These are phyloP conservation scores for Drosophila monieri DNA, from an alignment of 2,888 invertebrate genomes.

Conservation along the genomic window DNA sequence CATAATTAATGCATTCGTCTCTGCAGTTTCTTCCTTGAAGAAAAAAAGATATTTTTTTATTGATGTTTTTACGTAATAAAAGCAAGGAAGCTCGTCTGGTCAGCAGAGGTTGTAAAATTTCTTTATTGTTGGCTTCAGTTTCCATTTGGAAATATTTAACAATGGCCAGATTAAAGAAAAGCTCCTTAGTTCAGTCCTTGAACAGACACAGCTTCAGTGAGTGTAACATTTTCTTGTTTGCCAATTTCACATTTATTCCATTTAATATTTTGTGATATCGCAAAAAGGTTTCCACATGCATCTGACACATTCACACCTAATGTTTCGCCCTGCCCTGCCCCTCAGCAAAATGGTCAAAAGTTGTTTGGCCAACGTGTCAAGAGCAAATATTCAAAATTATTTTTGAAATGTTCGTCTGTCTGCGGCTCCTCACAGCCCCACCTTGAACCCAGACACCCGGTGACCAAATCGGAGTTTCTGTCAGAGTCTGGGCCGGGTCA, in stretches of 20 bases:
- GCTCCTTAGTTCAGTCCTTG: conserved; percentile 36
- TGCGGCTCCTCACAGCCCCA: conserved; percentile 1
- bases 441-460: conserved; percentile 20
- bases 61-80: conserved; percentile 34
- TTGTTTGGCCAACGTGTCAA: conserved; percentile 70
- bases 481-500: conserved; percentile 14
- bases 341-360: conserved; percentile 26
- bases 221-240: conserved; percentile 56
- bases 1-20: conserved; percentile 66
- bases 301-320: conserved; percentile 77
- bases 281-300: conserved; percentile 61
- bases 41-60: conserved; percentile 17
- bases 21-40: conserved; percentile 1
- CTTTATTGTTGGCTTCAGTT: conserved; percentile 40
- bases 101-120: conserved; percentile 42
- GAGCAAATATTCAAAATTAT: conserved; percentile 78
- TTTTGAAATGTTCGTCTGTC: conserved; percentile 68
- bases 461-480: conserved; percentile 5
- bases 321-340: conserved; percentile 47
- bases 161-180: conserved; percentile 51
- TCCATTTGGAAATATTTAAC: conserved; percentile 34
- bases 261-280: conserved; percentile 70
- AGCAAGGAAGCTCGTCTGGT: conserved; percentile 36
- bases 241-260: conserved; percentile 48
- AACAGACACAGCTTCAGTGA: conserved; percentile 56